These are phyloP conservation scores for Hermaeophaga mercurialis DNA, from an alignment of 2,888 invertebrate species.

Conservation along the genomic window DNA sequence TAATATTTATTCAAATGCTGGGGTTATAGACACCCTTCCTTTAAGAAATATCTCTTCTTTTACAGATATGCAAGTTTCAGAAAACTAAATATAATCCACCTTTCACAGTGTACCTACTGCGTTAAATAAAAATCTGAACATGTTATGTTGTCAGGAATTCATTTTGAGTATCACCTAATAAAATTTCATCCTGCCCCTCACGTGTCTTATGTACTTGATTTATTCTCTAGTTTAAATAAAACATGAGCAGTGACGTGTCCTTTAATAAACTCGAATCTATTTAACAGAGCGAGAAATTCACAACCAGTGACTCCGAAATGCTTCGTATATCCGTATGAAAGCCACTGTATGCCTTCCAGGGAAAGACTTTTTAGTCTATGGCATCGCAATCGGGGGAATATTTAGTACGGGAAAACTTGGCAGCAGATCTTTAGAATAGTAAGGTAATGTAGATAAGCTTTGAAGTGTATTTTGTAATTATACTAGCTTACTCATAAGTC, in stretches of 20 bases:
- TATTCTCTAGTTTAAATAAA: conserved; percentile 42
- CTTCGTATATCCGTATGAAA: conserved; percentile 30
- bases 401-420: conserved; percentile 1
- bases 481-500: too few species aligned
- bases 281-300: conserved; percentile 47
- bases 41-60: too few species aligned
- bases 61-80: too few species aligned
- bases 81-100: conserved; percentile 1
- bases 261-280: conserved; percentile 43
- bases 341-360: conserved; percentile 17
- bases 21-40: too few species aligned
- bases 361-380: conserved; percentile 38
- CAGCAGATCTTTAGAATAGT: too few species aligned
- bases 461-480: too few species aligned
- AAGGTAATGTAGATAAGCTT: too few species aligned
- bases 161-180: conserved; percentile 10
- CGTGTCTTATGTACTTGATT: conserved; percentile 22
- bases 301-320: conserved; percentile 44
- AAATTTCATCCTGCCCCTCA: conserved; percentile 13
- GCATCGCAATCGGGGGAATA: conserved; percentile 38
- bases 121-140: not conserved
- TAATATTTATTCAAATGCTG: too few species aligned
- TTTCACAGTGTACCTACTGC: not conserved
- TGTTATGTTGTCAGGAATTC: conserved; percentile 6
- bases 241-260: conserved; percentile 46